phyloP scores from a whole-genome alignment of 30 jellyfish, hydroid and myxozoan genomes.

The Hydra vulgaris region DNA sequence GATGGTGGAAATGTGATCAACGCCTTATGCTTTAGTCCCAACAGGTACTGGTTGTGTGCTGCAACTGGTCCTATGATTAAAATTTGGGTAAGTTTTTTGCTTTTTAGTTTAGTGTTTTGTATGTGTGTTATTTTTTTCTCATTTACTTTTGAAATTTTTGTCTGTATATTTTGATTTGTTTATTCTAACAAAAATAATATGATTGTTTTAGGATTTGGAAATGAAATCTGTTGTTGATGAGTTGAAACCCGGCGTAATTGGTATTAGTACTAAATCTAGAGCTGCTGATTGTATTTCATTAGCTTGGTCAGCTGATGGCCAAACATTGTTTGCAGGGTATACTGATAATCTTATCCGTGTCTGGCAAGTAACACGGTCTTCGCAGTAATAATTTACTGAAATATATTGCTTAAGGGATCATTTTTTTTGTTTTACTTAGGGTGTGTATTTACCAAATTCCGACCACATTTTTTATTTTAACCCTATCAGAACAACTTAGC shows the following conservation, averaged over 20 bases:
- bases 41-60: constrained; percentile 92
- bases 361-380: constrained; percentile 79
- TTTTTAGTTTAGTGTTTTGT: not conserved
- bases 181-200: too few relatives aligned
- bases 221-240: constrained; percentile 87
- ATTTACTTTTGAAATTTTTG: too few relatives aligned
- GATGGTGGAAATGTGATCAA: constrained; percentile 72
- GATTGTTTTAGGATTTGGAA: constrained; percentile 68
- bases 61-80: constrained; percentile 95
- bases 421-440: not conserved
- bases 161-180: too few relatives aligned
- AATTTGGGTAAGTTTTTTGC: constrained; percentile 69
- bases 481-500: too few relatives aligned
- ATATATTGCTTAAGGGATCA: not conserved
- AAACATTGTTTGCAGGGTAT: constrained; percentile 95
- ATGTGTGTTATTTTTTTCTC: too few relatives aligned
- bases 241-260: constrained; percentile 74
- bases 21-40: constrained; percentile 91
- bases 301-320: constrained; percentile 99
- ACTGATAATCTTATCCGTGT: constrained; percentile 83
- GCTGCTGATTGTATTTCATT: constrained; percentile 66
- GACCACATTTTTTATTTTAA: too few relatives aligned
- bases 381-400: not conserved
- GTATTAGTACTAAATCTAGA: constrained; percentile 57
- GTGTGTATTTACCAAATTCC: too few relatives aligned